Base-by-base conservation (phyloP, 1,140 invertebrate genomes). In the Eubasilissa regina region DNA sequence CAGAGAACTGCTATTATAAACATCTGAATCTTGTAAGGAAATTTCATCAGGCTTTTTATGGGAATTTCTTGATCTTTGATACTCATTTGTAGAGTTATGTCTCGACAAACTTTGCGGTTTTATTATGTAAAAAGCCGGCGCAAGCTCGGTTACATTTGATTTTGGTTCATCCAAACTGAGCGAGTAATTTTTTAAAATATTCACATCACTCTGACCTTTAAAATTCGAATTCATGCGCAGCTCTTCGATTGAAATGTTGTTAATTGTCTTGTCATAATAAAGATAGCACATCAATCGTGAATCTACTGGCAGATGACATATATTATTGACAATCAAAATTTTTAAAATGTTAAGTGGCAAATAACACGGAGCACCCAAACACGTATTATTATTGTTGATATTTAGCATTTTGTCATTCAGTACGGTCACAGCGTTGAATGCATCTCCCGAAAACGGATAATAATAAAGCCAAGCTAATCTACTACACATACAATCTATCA, bases 111-210 rank as follows among this genome's bases (percentile, higher is more conserved):
- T 70, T n/a, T 53, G 68, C 25, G 86, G 87, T 53, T 87, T 84
- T 82, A 89, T 88, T 43, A 89, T 83, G 78, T 89, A 89, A 79
- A 89, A 88, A 0, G 87, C 88, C 0, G 87, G 86, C 0, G 86
- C 83, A 0, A 87, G 85, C 81, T 89, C 87, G 0, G 87, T 88
- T 12, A 86, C 83, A 11, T 87, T 86, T 19, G 15, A 47, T 56
- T 53, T 73, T 8, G 21, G 12, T 43, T 75, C 70, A 11, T 74
- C 79, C 17, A 35, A 48, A 51, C 78, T 73, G 19, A 72, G 55
- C 7, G 66, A 47, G 19, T 35, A 60, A 77, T 76, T 73, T 21
- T 51, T 58, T 44, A 45, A 12, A n/a, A 17, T 60, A 35, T 21
- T 25, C 17, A 48, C 11, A 17, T 44, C 43, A 21, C n/a, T 56